Percentiles rank a stretch among this genome's conserved stretches.
Evolutionary conservation across 1,140 invertebrate genomes (phyloP).

Genomic region (Formica exsecta): DNA sequence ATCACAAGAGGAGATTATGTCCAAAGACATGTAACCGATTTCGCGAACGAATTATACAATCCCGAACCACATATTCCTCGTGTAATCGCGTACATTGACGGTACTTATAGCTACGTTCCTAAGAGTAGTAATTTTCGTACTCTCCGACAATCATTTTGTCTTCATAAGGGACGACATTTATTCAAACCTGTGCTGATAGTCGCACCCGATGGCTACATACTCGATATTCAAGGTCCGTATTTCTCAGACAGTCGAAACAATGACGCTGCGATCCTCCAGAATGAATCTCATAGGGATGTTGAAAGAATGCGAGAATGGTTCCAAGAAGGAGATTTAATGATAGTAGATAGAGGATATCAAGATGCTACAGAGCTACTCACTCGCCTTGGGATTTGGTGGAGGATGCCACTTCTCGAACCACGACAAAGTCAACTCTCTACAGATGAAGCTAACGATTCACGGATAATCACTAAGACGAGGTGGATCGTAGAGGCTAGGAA

Average conservation of each 20-base stretch:
- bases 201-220: background rate
- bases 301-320: background rate
- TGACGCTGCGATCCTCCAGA: background rate
- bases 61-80: background rate
- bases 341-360: too few species aligned
- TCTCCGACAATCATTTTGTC: too few species aligned
- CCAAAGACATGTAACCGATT: background rate
- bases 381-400: too few species aligned
- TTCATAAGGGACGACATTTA: too few species aligned
- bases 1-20: background rate
- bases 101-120: too few species aligned
- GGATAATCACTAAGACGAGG: background rate
- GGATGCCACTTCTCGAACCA: too few species aligned
- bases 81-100: too few species aligned
- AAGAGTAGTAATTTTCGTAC: too few species aligned
- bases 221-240: conserved; percentile 2
- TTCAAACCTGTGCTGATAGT: too few species aligned
- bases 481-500: conserved; percentile 1
- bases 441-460: background rate
- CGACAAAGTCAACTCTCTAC: too few species aligned
- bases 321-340: background rate
- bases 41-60: background rate
- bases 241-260: background rate
- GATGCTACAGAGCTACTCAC: too few species aligned
- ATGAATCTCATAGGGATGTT: background rate